Base-by-base conservation (phyloP, 2,888 invertebrate genomes). In the Acanthosepion lycidas region DNA sequence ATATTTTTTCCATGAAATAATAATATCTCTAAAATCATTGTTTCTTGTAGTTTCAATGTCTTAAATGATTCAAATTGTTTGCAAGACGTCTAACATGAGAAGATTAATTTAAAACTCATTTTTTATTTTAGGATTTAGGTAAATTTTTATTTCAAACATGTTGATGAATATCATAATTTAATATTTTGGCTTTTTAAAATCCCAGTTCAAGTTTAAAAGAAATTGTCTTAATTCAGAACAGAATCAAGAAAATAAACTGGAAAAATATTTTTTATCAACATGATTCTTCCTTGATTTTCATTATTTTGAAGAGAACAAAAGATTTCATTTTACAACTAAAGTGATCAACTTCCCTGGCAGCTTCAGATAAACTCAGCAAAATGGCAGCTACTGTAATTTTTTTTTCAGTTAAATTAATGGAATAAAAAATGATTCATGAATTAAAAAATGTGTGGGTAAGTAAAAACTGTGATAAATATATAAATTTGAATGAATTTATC, bases 321-420 rank as follows among this genome's bases (percentile, higher is more conserved):
- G 59, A 15, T 55, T 20, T 18, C 20, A 55, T 55, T 18, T 55
- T 18, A 55, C 55, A 78, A 78, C n/a, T 33, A 78, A 78, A 5
- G n/a, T 78, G 78, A 78, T n/a, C 78, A 78, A 78, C 78, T 78
- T 78, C 33, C 20, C 33, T 78, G 78, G 78, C 78, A 78, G 78
- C 78, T n/a, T 15, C 78, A 78, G 15, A n/a, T 15, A 33, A 78
- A 78, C n/a, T 12, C 78, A 12, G n/a, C n/a, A 78, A 33, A 78
- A 33, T 78, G 78, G 78, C 78, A 78, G 78, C 78, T 78, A 78
- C n/a, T 78, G 78, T n/a, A 78, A 78, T 78, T 78, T 33, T 78
- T 78, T 33, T 33, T 78, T 33, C n/a, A 78, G 15, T n/a, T 15
- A 78, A 78, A n/a, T 78, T 78, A 33, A 78, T 78, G 12, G n/a